Evolutionary conservation across 2,113 vertebrate genomes (phyloP), one percentile per base, ranked within the genome.

Genomic region (Oncorhynchus masou): DNA sequence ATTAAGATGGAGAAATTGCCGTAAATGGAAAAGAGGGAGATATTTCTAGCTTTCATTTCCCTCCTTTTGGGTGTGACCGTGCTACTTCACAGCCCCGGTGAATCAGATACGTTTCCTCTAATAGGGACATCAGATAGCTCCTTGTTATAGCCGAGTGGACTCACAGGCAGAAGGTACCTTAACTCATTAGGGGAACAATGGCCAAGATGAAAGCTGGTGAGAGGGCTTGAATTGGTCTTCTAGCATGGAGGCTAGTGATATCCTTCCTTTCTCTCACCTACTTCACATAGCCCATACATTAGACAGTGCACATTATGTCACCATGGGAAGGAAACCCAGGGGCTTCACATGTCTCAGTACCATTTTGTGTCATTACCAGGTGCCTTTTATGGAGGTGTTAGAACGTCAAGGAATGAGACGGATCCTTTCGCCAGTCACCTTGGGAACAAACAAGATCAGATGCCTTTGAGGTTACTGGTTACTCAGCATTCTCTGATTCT

Each of bases 171-270:
- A 70, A 60, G 74, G 77, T 27, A 74, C 9, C 24, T 73, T 78
- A 5, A 70, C 86, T 86, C 80, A 76, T 88, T 88, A 87, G n/a
- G 31, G n/a, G 74, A 85, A 83, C 73, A 51, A 73, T 81, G 76
- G 49, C 66, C 64, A 66, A 86, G 78, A 89, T 89, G 71, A 86
- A 87, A 85, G 59, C 80, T 71, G n/a, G 31, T 24, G 59, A 66
- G 22, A 27, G 68, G 84, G 68, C 73, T 73, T n/a, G 75, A 80
- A 82, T 74, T 72, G 76, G 60, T 24, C 39, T 19, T 16, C n/a
- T 13, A 73, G 62, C 73, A 27, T 24, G 11, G 59, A 27, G 68
- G 54, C 20, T 73, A 24, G 67, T 48, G 29, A 25, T 68, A 66
- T 66, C 16, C 64, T 5, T 66, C n/a, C 59, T 62, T 22, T 22